Conservation (phyloP, 2,888 invertebrate species). For the Digitonthophagus gazella region DNA sequence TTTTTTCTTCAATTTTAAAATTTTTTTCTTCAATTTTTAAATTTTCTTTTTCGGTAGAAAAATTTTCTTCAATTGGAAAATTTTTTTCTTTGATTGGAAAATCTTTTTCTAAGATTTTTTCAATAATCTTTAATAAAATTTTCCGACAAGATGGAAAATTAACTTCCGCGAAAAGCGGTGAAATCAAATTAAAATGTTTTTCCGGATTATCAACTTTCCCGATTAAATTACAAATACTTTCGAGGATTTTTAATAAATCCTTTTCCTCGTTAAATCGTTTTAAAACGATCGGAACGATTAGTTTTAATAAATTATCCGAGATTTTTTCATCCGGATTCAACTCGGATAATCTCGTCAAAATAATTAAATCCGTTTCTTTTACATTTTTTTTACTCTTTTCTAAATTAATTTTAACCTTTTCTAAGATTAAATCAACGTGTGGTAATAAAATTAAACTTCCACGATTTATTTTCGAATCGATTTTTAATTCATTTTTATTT, state of each 20-base stretch:
- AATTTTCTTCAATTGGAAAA: no score
- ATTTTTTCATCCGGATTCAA: slow-evolving; percentile 67
- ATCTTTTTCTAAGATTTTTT: slow-evolving; percentile 55
- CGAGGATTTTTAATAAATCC: slow-evolving; percentile 66
- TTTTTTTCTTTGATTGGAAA: no score
- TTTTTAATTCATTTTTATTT: slow-evolving; percentile 40
- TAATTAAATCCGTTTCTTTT: slow-evolving; percentile 68
- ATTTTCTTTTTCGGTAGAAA: no score
- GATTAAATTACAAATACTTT: slow-evolving; percentile 72
- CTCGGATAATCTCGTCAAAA: slow-evolving; percentile 74
- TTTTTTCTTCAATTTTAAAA: no score
- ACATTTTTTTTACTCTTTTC: slow-evolving; percentile 60
- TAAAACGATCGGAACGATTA: slow-evolving; percentile 70
- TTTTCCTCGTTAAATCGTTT: slow-evolving; percentile 67
- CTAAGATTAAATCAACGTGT: slow-evolving; percentile 69
- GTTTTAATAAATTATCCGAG: slow-evolving; percentile 66
- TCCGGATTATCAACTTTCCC: slow-evolving; percentile 65
- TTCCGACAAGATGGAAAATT: slow-evolving; percentile 65
- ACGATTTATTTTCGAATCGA: slow-evolving; percentile 59
- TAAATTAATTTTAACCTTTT: slow-evolving; percentile 66
- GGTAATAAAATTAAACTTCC: slow-evolving; percentile 74
- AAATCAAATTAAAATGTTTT: slow-evolving; percentile 66
- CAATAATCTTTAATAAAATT: slow-evolving; percentile 63
- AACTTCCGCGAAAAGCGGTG: slow-evolving; percentile 71
- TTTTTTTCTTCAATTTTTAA: no score